Conservation (phyloP, 2,888 invertebrate species). For the Ophonus ardosiacus region DNA sequence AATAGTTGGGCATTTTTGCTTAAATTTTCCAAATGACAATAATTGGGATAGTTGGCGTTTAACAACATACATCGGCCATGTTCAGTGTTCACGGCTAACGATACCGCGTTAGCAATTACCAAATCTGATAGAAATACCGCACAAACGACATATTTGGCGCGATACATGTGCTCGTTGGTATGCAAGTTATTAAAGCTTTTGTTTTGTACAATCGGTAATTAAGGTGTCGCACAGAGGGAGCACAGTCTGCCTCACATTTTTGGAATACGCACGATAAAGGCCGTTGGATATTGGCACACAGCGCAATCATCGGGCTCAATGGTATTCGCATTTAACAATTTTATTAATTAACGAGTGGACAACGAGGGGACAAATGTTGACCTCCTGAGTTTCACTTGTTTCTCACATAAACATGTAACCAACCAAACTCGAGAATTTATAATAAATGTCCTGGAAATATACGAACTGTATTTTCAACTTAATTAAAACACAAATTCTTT, state of each 20-base stretch:
- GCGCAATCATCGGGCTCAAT: conserved; percentile 25
- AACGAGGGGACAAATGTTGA: conserved; percentile 15
- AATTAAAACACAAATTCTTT: neutral
- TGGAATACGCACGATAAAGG: conserved; percentile 65
- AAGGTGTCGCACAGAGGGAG: conserved; percentile 69
- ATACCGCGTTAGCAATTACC: conserved; percentile 52
- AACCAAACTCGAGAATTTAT: neutral
- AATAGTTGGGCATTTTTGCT: conserved; percentile 8
- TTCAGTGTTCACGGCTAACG: conserved; percentile 10
- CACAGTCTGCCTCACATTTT: conserved; percentile 68
- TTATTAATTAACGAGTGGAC: conserved; percentile 52
- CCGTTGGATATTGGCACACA: conserved; percentile 26
- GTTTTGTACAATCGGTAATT: conserved; percentile 70
- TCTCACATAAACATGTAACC: neutral
- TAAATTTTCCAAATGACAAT: conserved; percentile 15
- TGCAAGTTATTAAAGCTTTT: conserved; percentile 72
- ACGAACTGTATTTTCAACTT: conserved; percentile 5
- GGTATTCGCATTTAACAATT: conserved; percentile 55
- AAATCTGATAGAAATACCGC: conserved; percentile 51
- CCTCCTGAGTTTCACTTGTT: conserved; percentile 26
- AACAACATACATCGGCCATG: conserved; percentile 7
- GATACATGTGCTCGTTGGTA: conserved; percentile 65
- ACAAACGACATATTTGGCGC: conserved; percentile 59
- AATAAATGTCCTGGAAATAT: neutral
- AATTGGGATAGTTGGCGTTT: conserved; percentile 32